These are phyloP conservation scores for Papilio polyxenes DNA, from an alignment of 1,140 invertebrate genomes.

Conservation along the genomic window DNA sequence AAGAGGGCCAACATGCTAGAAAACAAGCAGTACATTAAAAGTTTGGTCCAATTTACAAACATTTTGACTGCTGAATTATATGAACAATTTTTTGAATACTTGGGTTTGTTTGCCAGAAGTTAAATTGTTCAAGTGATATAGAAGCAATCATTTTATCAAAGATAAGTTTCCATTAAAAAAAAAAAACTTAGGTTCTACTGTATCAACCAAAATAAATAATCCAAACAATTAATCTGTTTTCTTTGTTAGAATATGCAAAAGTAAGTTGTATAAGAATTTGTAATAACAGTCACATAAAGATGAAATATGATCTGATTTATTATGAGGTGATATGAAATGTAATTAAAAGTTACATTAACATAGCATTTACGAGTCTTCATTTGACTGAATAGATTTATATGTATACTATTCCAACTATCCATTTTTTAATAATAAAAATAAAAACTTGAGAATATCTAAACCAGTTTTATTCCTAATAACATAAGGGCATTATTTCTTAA, in stretches of 20 bases:
- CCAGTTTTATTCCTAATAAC: constrained; percentile 31
- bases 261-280: constrained; percentile 35
- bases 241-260: constrained; percentile 37
- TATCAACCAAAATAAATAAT: constrained; percentile 38
- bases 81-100: constrained; percentile 49
- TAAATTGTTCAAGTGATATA: constrained; percentile 63
- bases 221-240: constrained; percentile 38
- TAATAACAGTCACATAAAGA: constrained; percentile 14
- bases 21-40: constrained; percentile 80
- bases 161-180: constrained; percentile 44
- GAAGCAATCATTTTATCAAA: constrained; percentile 52
- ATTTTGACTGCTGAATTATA: constrained; percentile 54
- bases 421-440: constrained; percentile 78
- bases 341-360: constrained; percentile 51
- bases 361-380: constrained; percentile 72
- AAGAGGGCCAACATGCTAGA: constrained; percentile 56
- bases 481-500: constrained; percentile 15
- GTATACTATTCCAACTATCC: constrained; percentile 59
- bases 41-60: constrained; percentile 40
- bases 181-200: constrained; percentile 34
- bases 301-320: constrained; percentile 48
- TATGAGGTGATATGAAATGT: constrained; percentile 38
- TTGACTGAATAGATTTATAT: constrained; percentile 76
- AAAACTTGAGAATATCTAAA: constrained; percentile 58
- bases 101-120: constrained; percentile 55